A percentile compares a stretch with the other conserved stretches of the same genome.
These are phyloP conservation scores for Archivesica marissinica DNA, from an alignment of 1,140 invertebrate genomes.

Conservation along the genomic window DNA sequence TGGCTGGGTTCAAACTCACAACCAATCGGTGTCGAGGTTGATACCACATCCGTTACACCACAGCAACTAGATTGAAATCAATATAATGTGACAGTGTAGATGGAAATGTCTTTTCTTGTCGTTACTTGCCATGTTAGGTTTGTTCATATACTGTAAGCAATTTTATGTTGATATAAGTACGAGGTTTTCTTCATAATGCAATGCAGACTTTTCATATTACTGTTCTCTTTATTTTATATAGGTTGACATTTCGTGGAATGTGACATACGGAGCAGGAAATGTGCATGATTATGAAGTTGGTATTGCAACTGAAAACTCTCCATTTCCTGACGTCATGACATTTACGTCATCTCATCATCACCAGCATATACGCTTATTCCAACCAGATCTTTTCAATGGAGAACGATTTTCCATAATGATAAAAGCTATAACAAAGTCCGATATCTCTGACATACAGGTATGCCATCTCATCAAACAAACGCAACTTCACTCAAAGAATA, in stretches of 20 bases:
- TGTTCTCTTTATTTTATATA: neutral
- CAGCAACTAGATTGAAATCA: no score
- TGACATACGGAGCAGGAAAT: neutral
- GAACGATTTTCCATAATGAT: conserved; percentile 31
- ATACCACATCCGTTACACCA: no score
- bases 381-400: conserved; percentile 43
- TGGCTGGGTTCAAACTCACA: no score
- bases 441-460: conserved; percentile 20
- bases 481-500: no score
- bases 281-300: conserved; percentile 45
- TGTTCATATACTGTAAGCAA: neutral
- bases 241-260: conserved; percentile 40
- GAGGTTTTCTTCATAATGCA: neutral
- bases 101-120: neutral
- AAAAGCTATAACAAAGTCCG: conserved; percentile 32
- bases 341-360: conserved; percentile 26
- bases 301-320: conserved; percentile 13
- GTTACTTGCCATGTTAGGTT: neutral
- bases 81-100: no score
- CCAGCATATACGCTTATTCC: neutral
- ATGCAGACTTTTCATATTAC: neutral
- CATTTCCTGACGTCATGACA: conserved; percentile 2
- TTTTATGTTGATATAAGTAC: neutral
- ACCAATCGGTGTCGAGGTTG: no score
- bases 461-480: no score